Evolutionary conservation across 2,113 vertebrate species (phyloP), one percentile per base, ranked within the genome.

Genomic region (Lamprologus tigripictilis): DNA sequence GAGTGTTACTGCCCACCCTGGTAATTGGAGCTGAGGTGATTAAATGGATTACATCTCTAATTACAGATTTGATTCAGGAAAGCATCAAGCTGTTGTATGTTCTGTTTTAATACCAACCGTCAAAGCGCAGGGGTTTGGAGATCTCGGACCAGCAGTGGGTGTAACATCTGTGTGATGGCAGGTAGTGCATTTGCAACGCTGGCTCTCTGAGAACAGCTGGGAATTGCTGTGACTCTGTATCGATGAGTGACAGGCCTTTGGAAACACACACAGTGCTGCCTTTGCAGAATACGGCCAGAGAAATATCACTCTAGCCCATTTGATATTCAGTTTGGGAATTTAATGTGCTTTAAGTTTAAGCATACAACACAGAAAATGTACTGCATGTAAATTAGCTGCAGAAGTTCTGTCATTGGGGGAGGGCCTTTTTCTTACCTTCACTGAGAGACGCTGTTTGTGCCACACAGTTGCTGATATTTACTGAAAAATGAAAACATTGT

Each of bases 161-260:
- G 28, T 54, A 89, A 90, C 93, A 94, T 93, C 92, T 95, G 93
- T 88, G 78, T 82, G 80, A 92, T 63, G 57, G 68, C 92, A 88
- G 90, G 87, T 91, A 90, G 85, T 86, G 66, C 87, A 86, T 90
- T 82, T 89, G 85, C 82, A 89, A 84, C 73, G 49, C 54, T 35
- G 80, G 68, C 83, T 92, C 55, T 61, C 51, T 58, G 45, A 68
- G 84, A 95, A 91, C 94, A 94, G 93, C 90, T 94, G 94, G 93
- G 82, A 89, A 87, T 87, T 89, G 81, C 91, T 81, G 91, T 63
- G 49, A 31, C 85, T 90, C 86, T 80, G 71, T 89, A 81, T 91
- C 85, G 85, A 89, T 94, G 90, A 95, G 63, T 92, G 94, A 90
- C 93, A 93, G 81, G 81, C 21, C 61, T 92, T 92, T 89, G 84